A percentile compares a stretch with the other conserved stretches of the same genome.
Evolutionary conservation across 2,888 invertebrate species (phyloP).

Genomic region (Nomada flava): DNA sequence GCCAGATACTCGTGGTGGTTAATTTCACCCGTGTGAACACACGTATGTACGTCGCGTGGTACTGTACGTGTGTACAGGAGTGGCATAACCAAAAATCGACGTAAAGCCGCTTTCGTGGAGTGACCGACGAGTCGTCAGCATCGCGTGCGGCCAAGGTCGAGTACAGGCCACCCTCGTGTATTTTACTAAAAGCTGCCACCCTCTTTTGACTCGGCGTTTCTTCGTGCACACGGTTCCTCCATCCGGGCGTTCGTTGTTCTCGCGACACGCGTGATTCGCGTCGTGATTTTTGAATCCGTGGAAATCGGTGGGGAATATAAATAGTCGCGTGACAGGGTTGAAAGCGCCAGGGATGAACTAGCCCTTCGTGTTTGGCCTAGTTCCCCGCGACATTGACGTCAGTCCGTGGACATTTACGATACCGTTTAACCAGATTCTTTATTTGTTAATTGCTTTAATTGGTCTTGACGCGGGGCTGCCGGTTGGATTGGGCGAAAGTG

Average conservation of each 20-base stretch:
- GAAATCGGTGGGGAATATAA: neutral
- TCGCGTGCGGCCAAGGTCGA: conserved; percentile 83
- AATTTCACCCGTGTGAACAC: conserved; percentile 43
- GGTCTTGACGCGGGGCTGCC: neutral
- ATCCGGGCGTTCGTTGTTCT: neutral
- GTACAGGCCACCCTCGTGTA: conserved; percentile 65
- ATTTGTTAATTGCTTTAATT: conserved; percentile 19
- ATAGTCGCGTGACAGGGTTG: conserved; percentile 44
- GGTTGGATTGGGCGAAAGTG: too few species aligned
- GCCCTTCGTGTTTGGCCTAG: conserved; percentile 55
- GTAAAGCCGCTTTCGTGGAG: conserved; percentile 59
- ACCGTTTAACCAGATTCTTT: conserved; percentile 28
- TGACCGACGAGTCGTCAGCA: conserved; percentile 72
- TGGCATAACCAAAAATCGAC: conserved; percentile 72
- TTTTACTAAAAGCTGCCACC: conserved; percentile 55
- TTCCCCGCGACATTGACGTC: conserved; percentile 57
- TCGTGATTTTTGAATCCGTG: neutral
- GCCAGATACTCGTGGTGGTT: conserved; percentile 56
- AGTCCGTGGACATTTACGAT: conserved; percentile 39
- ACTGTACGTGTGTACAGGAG: neutral
- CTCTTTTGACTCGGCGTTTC: conserved; percentile 46
- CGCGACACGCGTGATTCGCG: neutral
- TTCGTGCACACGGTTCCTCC: conserved; percentile 50
- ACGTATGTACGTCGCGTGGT: neutral
- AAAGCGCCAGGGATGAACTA: conserved; percentile 39